Conservation (phyloP, 2,113 vertebrate genomes). For the Myocastor coypus region DNA sequence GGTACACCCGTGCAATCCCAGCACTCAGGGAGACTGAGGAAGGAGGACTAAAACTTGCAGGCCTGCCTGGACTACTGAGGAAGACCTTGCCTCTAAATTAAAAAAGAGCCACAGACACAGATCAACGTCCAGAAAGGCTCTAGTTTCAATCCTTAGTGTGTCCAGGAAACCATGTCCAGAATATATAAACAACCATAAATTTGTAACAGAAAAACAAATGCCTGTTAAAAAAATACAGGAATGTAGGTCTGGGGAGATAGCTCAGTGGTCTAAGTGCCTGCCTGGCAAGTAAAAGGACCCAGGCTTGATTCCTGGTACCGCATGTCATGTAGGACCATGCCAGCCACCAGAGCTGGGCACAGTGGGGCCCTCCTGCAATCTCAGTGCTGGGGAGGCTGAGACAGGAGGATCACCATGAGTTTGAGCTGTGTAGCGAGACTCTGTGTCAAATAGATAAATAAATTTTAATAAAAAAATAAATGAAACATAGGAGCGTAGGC, state of each 20-base stretch:
- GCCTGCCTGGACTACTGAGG: background rate
- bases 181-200: background rate
- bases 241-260: no score
- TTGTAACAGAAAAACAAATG: conserved; percentile 25
- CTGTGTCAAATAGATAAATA: no score
- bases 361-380: no score
- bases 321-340: no score
- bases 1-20: background rate
- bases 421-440: no score
- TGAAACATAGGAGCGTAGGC: background rate
- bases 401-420: no score
- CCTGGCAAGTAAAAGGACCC: no score
- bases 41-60: background rate
- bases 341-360: no score
- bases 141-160: background rate
- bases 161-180: background rate
- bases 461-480: no score
- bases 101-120: background rate
- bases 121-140: background rate
- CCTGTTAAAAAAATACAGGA: background rate
- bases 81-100: background rate
- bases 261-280: no score
- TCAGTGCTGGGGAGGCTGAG: no score
- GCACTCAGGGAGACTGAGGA: background rate
- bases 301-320: no score